phyloP scores from a whole-genome alignment of 2,113 vertebrate genomes.

The Tragelaphus imberbis region DNA sequence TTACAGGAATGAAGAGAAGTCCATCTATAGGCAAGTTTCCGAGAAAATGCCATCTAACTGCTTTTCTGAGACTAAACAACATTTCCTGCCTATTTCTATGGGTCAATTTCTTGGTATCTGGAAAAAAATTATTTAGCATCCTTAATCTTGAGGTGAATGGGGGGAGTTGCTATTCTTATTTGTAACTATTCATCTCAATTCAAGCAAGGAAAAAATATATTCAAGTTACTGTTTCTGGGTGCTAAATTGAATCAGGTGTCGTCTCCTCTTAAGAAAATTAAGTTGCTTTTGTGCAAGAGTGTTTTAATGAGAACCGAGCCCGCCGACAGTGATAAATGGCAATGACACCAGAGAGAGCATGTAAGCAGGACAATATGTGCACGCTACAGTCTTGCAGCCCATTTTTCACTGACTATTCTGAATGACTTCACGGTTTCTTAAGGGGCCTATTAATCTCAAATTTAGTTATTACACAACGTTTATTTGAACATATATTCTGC shows the following conservation, averaged over 20 bases:
- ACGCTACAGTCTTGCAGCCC: constrained; percentile 84
- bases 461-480: constrained; percentile 94
- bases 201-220: constrained; percentile 79
- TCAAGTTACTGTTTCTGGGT: constrained; percentile 82
- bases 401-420: constrained; percentile 93
- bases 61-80: constrained; percentile 62
- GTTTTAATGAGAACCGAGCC: constrained; percentile 95
- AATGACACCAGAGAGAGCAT: constrained; percentile 87
- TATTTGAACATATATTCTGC: constrained; percentile 98
- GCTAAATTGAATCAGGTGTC: constrained; percentile 99
- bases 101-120: constrained; percentile 81
- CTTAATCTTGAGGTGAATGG: constrained; percentile 82
- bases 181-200: constrained; percentile 85
- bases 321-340: constrained; percentile 95
- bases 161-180: constrained; percentile 65
- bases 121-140: constrained; percentile 75
- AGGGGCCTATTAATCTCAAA: constrained; percentile 93
- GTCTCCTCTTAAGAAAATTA: constrained; percentile 99
- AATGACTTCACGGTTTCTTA: constrained; percentile 85
- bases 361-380: constrained; percentile 93
- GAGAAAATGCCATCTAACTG: constrained; percentile 10
- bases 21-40: neutral
- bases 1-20: neutral
- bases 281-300: constrained; percentile 91
- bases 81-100: constrained; percentile 62